Base-by-base conservation (phyloP, 1,140 invertebrate genomes). In the Lanistes nyassanus region DNA sequence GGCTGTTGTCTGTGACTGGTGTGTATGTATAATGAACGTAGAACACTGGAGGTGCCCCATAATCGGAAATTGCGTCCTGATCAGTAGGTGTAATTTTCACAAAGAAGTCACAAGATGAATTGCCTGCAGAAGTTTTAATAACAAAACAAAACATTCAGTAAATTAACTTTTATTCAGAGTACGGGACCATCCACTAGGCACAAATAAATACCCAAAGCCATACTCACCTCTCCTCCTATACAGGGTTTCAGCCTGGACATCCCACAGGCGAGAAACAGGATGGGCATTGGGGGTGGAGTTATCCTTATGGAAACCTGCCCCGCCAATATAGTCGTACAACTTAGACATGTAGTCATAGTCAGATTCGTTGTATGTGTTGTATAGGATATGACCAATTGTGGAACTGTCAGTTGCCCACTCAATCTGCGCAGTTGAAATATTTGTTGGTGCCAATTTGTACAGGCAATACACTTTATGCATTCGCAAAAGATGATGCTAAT, bases 211-310 rank as follows among this genome's bases (percentile, higher is more conserved):
- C n/a, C n/a, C n/a, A n/a, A n/a, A n/a, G n/a, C n/a, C n/a, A n/a
- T 47, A 47, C 1, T 47, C 36, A 80, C 74, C 76, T 71, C 60
- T 77, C 21, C 75, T 79, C 64, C 75, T 76, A 56, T 80, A 84
- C 21, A 84, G 68, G 16, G 51, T 65, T 3, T 70, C 58, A 4
- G 82, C 36, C 31, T 71, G 51, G 11, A 76, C 77, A 2, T 68
- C 58, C 85, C 85, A 86, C 13, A 74, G 34, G 21, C 76, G 79
- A 9, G 80, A 83, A 64, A 82, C 79, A 5, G 84, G 82, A 51
- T 86, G 76, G 23, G 81, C 82, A 69, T 82, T n/a, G n/a, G n/a
- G n/a, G n/a, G 82, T 83, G 11, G 79, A 79, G 67, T 87, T 86
- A 51, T 78, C 77, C 77, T 87, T 87, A 56, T 85, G 80, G 60